Evolutionary conservation across 2,797 vertebrate species (phyloP).

Genomic region (Tokudaia muenninki): DNA sequence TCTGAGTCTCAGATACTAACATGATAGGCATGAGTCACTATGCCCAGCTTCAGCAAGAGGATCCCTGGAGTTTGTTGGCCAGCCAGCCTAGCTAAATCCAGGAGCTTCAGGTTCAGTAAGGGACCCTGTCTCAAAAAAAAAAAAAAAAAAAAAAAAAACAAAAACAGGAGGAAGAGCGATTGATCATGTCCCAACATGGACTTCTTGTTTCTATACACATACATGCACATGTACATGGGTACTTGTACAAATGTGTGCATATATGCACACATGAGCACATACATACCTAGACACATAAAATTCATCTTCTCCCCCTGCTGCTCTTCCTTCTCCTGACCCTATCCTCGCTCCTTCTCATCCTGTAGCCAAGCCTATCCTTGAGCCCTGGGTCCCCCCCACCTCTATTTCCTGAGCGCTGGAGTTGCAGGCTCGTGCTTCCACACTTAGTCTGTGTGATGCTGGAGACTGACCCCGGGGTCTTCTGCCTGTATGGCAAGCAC

Average conservation of each 20-base stretch:
- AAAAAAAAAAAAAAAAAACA: too few relatives aligned
- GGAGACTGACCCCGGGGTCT: not conserved
- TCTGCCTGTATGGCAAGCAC: not conserved
- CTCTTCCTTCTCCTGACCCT: too few relatives aligned
- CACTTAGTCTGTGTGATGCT: not conserved
- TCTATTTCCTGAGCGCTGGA: not conserved
- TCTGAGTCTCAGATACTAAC: not conserved
- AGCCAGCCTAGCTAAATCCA: not conserved
- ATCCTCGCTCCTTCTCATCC: not conserved
- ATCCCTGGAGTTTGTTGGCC: not conserved
- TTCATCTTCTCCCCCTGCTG: too few relatives aligned
- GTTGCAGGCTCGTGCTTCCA: not conserved
- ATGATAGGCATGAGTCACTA: not conserved
- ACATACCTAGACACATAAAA: not conserved
- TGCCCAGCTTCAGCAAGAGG: not conserved
- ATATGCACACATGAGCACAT: not conserved
- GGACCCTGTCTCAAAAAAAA: not conserved
- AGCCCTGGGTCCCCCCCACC: not conserved
- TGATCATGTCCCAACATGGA: not conserved
- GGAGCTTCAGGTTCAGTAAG: not conserved
- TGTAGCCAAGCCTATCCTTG: not conserved
- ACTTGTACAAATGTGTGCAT: not conserved
- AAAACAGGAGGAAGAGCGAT: not conserved
- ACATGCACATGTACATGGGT: not conserved
- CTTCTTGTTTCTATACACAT: not conserved